A percentile compares a stretch with the other conserved stretches of the same genome.
Evolutionary conservation across 1,140 invertebrate genomes (phyloP).

Genomic region (Bombus difficillimus): DNA sequence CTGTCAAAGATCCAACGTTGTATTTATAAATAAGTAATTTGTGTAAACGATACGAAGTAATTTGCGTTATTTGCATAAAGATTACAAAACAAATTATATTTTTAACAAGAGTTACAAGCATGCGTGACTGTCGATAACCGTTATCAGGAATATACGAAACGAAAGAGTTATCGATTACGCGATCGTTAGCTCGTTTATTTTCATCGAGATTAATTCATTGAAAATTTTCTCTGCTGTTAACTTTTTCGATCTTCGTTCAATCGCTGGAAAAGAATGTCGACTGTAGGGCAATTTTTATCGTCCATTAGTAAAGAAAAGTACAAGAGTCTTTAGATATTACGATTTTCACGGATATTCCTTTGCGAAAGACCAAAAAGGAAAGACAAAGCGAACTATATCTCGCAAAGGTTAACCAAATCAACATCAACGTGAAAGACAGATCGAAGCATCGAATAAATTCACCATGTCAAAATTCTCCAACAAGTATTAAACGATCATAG

Average conservation of each 20-base stretch:
- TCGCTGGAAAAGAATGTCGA: not conserved
- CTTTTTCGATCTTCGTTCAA: not conserved
- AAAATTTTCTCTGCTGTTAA: not conserved
- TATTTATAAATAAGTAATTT: not conserved
- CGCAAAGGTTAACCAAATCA: not conserved
- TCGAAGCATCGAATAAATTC: not conserved
- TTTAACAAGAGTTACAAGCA: not conserved
- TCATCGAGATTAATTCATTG: not conserved
- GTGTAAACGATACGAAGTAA: not conserved
- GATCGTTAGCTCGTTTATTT: not conserved
- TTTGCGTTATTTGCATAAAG: not conserved
- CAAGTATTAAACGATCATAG: not conserved
- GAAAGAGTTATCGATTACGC: not conserved
- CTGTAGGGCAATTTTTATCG: not conserved
- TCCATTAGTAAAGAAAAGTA: not conserved
- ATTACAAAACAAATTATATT: not conserved
- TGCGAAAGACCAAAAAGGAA: too few relatives aligned
- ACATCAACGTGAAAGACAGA: not conserved
- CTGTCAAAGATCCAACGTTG: not conserved
- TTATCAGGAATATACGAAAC: not conserved
- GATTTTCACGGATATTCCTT: not conserved
- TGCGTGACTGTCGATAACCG: not conserved
- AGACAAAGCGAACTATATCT: not conserved
- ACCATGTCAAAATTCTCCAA: not conserved
- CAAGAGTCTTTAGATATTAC: not conserved